A percentile compares a stretch with the other conserved stretches of the same genome.
phyloP scores from a whole-genome alignment of 2,797 vertebrate genomes.

The Urophycis tenuis region DNA sequence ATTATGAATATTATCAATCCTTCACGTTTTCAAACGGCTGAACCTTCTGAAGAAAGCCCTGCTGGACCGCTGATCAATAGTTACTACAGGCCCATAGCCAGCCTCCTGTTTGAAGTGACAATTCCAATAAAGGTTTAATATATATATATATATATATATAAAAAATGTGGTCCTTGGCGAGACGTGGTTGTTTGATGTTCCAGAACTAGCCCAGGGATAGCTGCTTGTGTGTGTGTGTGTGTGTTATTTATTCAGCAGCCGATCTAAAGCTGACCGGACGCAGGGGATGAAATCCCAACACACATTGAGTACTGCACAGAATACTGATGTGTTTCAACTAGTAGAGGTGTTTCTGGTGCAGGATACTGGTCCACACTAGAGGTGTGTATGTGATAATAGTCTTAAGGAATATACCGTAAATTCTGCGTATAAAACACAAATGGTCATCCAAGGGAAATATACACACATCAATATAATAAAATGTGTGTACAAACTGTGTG shows the following conservation, averaged over 20 bases:
- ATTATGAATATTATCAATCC: too few species aligned
- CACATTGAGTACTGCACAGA: not conserved
- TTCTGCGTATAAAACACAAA: not conserved
- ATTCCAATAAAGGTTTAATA: too few species aligned
- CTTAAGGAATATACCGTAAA: not conserved
- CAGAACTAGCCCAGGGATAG: not conserved
- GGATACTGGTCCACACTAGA: not conserved
- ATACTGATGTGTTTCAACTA: slow-evolving; percentile 1
- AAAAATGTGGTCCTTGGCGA: too few species aligned
- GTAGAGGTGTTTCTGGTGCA: not conserved
- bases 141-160: too few species aligned
- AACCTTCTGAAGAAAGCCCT: too few species aligned
- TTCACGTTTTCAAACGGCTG: too few species aligned
- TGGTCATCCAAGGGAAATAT: not conserved
- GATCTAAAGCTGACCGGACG: slow-evolving; percentile 4
- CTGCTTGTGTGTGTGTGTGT: not conserved
- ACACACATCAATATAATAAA: not conserved
- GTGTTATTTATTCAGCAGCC: slow-evolving; percentile 4
- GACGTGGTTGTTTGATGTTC: not conserved
- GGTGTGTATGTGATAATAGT: not conserved
- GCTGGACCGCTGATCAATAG: too few species aligned
- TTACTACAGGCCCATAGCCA: too few species aligned
- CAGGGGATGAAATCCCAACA: not conserved
- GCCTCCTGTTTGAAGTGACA: too few species aligned
- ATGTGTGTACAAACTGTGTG: too few species aligned